A percentile compares a stretch with the other conserved stretches of the same genome.
Evolutionary conservation across 2,888 invertebrate genomes (phyloP).

Genomic region (Pocota personata): DNA sequence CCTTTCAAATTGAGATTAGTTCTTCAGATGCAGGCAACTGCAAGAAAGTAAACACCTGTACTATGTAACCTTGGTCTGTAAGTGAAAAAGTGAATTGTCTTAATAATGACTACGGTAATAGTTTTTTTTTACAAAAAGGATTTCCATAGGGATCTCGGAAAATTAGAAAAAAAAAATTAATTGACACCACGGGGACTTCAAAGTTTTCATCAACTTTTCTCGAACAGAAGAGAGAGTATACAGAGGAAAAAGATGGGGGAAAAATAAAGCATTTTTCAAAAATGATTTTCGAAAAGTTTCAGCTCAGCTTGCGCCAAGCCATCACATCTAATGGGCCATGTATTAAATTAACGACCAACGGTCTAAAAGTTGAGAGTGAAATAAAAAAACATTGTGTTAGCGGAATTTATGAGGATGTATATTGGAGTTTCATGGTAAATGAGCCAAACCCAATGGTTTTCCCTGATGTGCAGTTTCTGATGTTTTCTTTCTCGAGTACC

Average conservation of each 20-base stretch:
- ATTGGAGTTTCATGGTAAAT: neutral
- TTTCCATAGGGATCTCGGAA: neutral
- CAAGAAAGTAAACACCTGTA: neutral
- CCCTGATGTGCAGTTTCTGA: neutral
- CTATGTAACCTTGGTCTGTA: neutral
- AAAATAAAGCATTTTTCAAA: neutral
- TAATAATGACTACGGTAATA: neutral
- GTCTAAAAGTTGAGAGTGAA: neutral
- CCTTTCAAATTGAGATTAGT: slow-evolving; percentile 24
- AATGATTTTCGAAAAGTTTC: slow-evolving; percentile 16
- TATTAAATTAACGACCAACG: slow-evolving; percentile 25
- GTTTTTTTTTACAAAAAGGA: neutral
- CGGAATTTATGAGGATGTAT: slow-evolving; percentile 8
- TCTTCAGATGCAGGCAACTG: neutral
- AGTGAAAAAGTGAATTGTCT: neutral
- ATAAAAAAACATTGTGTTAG: neutral
- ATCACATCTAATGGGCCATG: slow-evolving; percentile 15
- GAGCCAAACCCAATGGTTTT: slow-evolving; percentile 7
- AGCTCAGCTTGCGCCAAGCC: neutral
- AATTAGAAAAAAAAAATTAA: neutral
- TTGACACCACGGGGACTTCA: slow-evolving; percentile 4
- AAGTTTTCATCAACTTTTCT: neutral
- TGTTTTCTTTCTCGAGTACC: neutral
- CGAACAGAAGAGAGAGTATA: neutral
- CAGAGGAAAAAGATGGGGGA: neutral